A percentile compares a stretch with the other conserved stretches of the same genome.
Evolutionary conservation across 1,140 invertebrate species (phyloP).

Genomic region (Helicoverpa zea): DNA sequence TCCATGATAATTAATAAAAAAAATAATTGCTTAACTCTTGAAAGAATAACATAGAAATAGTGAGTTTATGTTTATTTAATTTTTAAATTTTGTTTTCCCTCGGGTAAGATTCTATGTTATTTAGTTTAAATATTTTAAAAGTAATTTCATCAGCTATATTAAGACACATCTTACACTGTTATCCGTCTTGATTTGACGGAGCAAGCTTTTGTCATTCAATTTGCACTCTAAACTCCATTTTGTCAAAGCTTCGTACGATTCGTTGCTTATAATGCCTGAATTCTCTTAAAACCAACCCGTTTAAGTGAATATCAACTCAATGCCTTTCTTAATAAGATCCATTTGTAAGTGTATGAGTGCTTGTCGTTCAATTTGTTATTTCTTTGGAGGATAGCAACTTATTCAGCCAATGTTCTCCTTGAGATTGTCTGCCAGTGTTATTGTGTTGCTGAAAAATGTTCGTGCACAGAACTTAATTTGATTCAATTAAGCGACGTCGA

Average conservation of each 20-base stretch:
- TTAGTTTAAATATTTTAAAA: background rate
- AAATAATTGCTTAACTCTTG: too few species aligned
- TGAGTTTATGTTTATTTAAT: background rate
- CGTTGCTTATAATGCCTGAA: conserved; percentile 45
- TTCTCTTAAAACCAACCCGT: conserved; percentile 12
- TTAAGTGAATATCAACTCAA: conserved; percentile 37
- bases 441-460: conserved; percentile 35
- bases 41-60: too few species aligned
- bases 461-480: conserved; percentile 28
- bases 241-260: conserved; percentile 42
- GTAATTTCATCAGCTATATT: conserved; percentile 37
- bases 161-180: conserved; percentile 39
- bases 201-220: conserved; percentile 58
- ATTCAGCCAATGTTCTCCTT: conserved; percentile 50
- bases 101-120: background rate
- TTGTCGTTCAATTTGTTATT: conserved; percentile 53
- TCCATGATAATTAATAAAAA: too few species aligned
- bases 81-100: background rate
- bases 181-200: conserved; percentile 53
- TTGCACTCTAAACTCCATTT: conserved; percentile 53
- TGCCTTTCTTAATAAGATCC: conserved; percentile 35
- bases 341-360: conserved; percentile 13
- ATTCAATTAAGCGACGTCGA: conserved; percentile 17
- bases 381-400: conserved; percentile 47
- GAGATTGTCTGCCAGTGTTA: conserved; percentile 40